Conservation (phyloP, 2,113 vertebrate genomes). For the Tonatia bakeri region DNA sequence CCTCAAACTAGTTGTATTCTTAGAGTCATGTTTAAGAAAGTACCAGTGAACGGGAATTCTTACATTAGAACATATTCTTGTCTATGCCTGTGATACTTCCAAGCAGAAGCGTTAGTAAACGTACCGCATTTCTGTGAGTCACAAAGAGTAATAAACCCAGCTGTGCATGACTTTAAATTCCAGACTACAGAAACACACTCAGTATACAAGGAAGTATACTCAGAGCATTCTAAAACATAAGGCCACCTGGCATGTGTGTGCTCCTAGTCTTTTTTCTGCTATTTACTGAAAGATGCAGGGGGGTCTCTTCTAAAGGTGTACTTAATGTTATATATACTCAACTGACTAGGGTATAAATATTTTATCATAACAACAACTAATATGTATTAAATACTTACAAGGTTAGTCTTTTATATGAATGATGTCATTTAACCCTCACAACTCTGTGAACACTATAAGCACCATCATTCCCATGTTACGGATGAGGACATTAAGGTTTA, state of each 20-base stretch:
- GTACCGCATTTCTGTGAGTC: background rate
- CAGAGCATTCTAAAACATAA: background rate
- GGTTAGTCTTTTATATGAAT: background rate
- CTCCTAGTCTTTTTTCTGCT: background rate
- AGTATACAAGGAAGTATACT: background rate
- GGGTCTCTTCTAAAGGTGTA: background rate
- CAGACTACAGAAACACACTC: background rate
- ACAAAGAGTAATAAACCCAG: background rate
- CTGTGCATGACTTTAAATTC: background rate
- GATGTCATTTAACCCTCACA: background rate
- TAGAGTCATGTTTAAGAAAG: background rate
- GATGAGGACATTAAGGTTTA: background rate
- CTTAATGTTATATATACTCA: background rate
- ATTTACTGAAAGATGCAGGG: background rate
- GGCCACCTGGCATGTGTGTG: background rate
- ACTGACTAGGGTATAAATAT: background rate
- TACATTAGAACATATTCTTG: background rate
- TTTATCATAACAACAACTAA: background rate
- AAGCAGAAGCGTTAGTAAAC: background rate
- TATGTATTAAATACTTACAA: background rate
- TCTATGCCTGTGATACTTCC: background rate
- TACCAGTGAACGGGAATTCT: background rate
- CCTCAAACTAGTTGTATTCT: background rate
- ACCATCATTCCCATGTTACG: background rate
- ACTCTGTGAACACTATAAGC: background rate